These are phyloP conservation scores for Telmatherina bonti DNA, from an alignment of 2,797 vertebrate genomes.

Conservation along the genomic window DNA sequence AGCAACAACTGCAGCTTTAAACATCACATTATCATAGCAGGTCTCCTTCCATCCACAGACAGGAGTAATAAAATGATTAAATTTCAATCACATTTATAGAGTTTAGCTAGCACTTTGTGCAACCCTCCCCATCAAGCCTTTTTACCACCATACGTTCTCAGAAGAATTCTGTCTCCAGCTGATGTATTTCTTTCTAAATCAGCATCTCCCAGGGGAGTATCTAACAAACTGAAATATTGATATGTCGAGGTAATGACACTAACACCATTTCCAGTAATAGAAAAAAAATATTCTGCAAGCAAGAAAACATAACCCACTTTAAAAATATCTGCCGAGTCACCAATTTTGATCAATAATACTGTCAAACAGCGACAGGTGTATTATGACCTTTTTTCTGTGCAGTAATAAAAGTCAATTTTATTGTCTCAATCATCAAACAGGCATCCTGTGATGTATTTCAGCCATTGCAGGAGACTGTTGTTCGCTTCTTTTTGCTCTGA, in stretches of 20 bases:
- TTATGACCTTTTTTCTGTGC: constrained; percentile 7
- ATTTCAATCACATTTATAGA: neutral
- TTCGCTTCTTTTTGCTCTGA: constrained; percentile 2
- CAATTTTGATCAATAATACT: constrained; percentile 19
- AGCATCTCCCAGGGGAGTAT: neutral
- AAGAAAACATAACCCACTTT: neutral
- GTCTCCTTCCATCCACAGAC: neutral
- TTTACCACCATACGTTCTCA: neutral
- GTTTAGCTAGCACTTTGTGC: neutral
- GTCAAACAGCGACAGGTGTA: constrained; percentile 11
- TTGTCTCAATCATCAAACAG: neutral
- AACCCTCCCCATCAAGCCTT: neutral
- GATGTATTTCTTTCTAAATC: neutral
- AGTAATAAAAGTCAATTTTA: neutral
- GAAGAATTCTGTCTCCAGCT: neutral
- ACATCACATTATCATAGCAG: neutral
- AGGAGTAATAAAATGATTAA: neutral
- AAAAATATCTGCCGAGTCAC: constrained; percentile 20
- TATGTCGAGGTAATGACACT: neutral
- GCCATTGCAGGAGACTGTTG: neutral
- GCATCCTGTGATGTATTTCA: neutral
- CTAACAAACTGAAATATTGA: neutral
- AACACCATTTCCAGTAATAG: constrained; percentile 1
- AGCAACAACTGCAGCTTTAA: neutral
- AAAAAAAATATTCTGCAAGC: constrained; percentile 14